Percentiles rank a stretch among this genome's conserved stretches.
Evolutionary conservation across 2,888 invertebrate species (phyloP).

Genomic region (Colletes collaris): DNA sequence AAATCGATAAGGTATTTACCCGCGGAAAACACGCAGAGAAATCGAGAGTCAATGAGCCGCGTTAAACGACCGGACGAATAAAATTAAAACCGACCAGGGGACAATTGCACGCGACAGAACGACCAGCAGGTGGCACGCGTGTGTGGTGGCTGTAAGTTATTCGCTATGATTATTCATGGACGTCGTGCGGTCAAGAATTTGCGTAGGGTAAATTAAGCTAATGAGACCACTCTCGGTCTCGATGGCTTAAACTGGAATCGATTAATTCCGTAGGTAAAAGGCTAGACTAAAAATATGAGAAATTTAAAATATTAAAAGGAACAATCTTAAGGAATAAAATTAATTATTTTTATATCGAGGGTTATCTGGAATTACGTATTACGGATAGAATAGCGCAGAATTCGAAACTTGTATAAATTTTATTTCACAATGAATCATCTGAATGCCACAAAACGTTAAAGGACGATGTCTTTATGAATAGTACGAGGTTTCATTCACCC

Average conservation of each 20-base stretch:
- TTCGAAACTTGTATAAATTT: too few species aligned
- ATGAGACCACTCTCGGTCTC: not conserved
- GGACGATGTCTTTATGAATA: not conserved
- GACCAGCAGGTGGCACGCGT: constrained; percentile 20
- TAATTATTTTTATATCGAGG: too few species aligned
- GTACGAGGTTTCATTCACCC: constrained; percentile 5
- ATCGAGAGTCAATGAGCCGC: constrained; percentile 51
- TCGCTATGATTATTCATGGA: not conserved
- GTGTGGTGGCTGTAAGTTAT: not conserved
- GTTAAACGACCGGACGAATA: constrained; percentile 32
- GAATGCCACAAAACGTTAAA: too few species aligned
- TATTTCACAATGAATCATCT: too few species aligned
- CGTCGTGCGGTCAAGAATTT: not conserved
- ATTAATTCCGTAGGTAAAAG: too few species aligned
- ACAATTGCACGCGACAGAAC: constrained; percentile 42
- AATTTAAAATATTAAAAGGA: too few species aligned
- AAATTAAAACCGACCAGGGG: constrained; percentile 24
- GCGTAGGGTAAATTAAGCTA: not conserved
- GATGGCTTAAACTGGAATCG: not conserved
- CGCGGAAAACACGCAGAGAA: constrained; percentile 33
- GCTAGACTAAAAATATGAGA: too few species aligned
- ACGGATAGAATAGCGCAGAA: too few species aligned
- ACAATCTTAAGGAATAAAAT: too few species aligned
- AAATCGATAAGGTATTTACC: constrained; percentile 51
- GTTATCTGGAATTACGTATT: too few species aligned